Base-by-base conservation (phyloP, 2,888 invertebrate species). In the Vanessa cardui region DNA sequence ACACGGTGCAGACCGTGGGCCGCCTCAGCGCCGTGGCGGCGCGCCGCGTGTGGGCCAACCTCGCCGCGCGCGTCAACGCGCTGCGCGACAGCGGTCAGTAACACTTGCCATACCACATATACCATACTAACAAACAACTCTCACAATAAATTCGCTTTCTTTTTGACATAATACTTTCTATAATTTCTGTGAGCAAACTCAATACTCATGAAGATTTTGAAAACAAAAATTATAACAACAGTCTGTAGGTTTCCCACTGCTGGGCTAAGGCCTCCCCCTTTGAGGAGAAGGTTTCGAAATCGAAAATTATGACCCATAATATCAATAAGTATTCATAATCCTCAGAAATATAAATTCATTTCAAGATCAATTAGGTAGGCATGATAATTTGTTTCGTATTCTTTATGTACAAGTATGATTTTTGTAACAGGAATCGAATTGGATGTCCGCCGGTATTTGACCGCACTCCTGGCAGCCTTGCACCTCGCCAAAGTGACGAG, bases 1-100 rank as follows among this genome's bases (percentile, higher is more conserved):
- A 95, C 87, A 95, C 96, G 1, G 93, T 95, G 74, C 95, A 96
- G 90, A 96, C 95, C 0, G 95, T 96, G 68, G 96, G 96, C 20
- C 91, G 95, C 20, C 92, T 96, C 75, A 96, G 96, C 76, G 94
- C 95, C 67, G 96, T 96, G 84, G 94, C 96, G 16, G 95, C 95
- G 60, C 93, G 95, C 62, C 94, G 96, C 68, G 94, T 96, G 70
- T 96, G 95, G 93, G 90, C 94, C 76, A 94, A 94, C 83, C 94
- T 96, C 73, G 93, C 95, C 49, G 84, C 88, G 76, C 94, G 95
- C 78, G 88, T 96, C 83, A 93, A 94, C 77, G 87, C 90, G 68
- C 85, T 93, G 0, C 76, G 89, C 62, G 83, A 80, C 54, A 83
- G 84, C 3, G 91, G 92, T 92, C 69, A 76, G 74, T 65, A 21